Evolutionary conservation across 1,140 invertebrate genomes (phyloP), one percentile per base, ranked within the genome.

Genomic region (Lepidostoma basale): DNA sequence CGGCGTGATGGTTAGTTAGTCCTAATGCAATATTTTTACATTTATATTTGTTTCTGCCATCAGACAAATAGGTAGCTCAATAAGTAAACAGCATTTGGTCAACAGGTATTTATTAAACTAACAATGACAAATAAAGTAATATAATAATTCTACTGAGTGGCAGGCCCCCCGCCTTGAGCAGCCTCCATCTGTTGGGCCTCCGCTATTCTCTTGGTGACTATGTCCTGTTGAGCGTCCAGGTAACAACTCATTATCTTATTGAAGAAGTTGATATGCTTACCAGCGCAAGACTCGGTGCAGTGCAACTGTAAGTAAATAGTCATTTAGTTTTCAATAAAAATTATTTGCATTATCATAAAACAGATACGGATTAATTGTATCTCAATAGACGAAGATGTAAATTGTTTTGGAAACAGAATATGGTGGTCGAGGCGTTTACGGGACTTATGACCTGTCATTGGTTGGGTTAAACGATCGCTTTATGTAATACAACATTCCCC

Each of bases 191-290:
- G 56, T 42, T 68, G 54, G 1, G 68, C 59, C 26, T 73, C 72
- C 1, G 60, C 62, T 54, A 73, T 68, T 60, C 66, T 58, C 42
- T 62, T 70, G 16, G 23, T 65, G 30, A 73, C 47, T 9, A 73
- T 67, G 12, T 68, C 68, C 59, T 70, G 59, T 22, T 73, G 72
- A 0, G 56, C 64, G 18, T 67, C 65, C 14, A 73, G 33, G 36
- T 73, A 73, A n/a, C 58, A 64, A 52, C 45, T 65, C 68, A 73
- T 67, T 33, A 65, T 42, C 63, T 49, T 73, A 20, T 73, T 69
- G 16, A 67, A 36, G 40, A 60, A 52, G 49, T 70, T 73, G 3
- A 73, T 65, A 14, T 70, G 67, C 67, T 70, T 73, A 10, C 65
- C 64, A 3, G 72, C 68, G 26, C 72, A 73, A 0, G 40, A 26